These are phyloP conservation scores for Acrocephalus kingi DNA, from an alignment of 2,113 vertebrate genomes.

Conservation along the genomic window DNA sequence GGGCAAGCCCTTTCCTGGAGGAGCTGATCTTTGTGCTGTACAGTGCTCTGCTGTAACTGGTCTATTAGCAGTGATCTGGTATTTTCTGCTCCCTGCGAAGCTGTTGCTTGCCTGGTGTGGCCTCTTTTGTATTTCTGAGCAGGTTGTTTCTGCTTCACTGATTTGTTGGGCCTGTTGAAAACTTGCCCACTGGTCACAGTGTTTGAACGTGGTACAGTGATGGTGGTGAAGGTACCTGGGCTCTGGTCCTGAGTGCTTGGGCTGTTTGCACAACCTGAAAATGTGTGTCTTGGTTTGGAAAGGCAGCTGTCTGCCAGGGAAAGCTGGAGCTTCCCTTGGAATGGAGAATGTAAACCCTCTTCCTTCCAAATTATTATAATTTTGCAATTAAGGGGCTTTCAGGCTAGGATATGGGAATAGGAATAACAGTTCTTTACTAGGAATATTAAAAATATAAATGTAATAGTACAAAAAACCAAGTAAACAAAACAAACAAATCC, in stretches of 20 bases:
- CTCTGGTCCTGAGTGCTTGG: not conserved
- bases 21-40: constrained; percentile 64
- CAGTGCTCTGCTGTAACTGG: not conserved
- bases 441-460: no score
- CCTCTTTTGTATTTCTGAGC: constrained; percentile 78
- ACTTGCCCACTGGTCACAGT: constrained; percentile 36
- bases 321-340: no score
- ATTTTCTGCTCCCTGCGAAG: constrained; percentile 72
- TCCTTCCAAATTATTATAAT: no score
- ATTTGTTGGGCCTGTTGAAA: constrained; percentile 85
- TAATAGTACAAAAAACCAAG: no score
- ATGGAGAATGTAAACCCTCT: no score
- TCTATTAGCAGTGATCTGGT: constrained; percentile 57
- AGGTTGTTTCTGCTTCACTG: constrained; percentile 74
- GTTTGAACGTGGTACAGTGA: not conserved
- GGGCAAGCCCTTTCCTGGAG: constrained; percentile 74
- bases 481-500: no score
- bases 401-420: no score
- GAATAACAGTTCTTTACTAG: no score
- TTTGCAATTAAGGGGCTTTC: no score
- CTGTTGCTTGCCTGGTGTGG: constrained; percentile 73
- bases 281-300: not conserved
- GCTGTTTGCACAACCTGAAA: not conserved
- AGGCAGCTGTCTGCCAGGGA: no score
- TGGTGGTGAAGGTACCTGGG: not conserved